Base-by-base conservation (phyloP, 1,140 invertebrate species). In the Calephelis nemesis region DNA sequence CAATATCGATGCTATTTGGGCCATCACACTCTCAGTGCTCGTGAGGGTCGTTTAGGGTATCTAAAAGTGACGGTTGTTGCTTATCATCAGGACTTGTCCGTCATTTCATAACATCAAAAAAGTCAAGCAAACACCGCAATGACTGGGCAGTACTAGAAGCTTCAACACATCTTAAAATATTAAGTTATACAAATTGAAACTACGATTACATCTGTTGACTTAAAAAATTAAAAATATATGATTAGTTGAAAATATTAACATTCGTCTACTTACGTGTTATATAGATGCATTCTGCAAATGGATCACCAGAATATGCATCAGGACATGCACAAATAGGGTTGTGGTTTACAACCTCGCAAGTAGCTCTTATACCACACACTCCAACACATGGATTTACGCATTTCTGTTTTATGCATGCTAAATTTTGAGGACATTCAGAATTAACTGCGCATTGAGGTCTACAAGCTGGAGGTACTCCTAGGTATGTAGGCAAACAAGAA, bases 341-440 rank as follows among this genome's bases (percentile, higher is more conserved):
- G 81, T 97, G 96, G 84, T 96, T 96, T 52, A 96, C 93, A n/a
- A 96, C 96, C 64, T 93, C 94, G 88, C 96, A 97, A 69, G 92
- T 93, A 1, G 95, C 96, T 83, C 95, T 93, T 65, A 94, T 83
- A 67, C 96, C 97, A 83, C 97, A 98, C 19, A 94, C 93, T 65
- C 95, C 96, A 39, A 93, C 87, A 83, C 97, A 98, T 65, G 97
- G 96, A 88, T 97, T 95, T 66, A 94, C 93, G 88, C 97, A 98
- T 83, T 94, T 95, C 77, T 96, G 95, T 77, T 96, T 95, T 58
- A 95, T 93, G 83, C 97, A 98, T 45, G 96, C 95, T 78, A 95
- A 92, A 75, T 94, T 94, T 75, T 93, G 93, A 15, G 94, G 88
- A 82, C 97, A 97, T 80, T 97, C 96, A 15, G 94, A 93, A 83